Conservation (phyloP, 2,113 vertebrate genomes). For the Rissa tridactyla region DNA sequence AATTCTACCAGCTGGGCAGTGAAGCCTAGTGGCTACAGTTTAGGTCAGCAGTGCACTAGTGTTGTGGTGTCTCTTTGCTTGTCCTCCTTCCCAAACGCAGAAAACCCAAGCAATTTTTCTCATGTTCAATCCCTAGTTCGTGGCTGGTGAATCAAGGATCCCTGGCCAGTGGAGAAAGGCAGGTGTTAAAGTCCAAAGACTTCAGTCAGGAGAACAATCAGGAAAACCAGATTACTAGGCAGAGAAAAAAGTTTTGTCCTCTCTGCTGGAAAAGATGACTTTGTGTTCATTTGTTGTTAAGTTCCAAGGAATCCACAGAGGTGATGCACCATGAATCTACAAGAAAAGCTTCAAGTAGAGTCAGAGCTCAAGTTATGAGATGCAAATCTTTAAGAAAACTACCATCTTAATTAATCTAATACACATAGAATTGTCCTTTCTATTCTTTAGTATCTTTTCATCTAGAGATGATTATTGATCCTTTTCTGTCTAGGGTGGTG, state of each 20-base stretch:
- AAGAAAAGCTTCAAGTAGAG: background rate
- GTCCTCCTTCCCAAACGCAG: background rate
- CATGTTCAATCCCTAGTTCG: background rate
- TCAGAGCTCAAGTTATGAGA: background rate
- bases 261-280: background rate
- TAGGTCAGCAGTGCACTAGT: background rate
- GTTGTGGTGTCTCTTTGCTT: background rate
- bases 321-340: background rate
- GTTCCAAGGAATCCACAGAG: background rate
- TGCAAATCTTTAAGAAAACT: background rate
- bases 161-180: background rate
- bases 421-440: background rate
- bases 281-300: background rate
- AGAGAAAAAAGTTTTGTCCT: background rate
- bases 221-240: background rate
- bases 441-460: background rate
- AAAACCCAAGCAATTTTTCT: background rate
- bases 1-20: background rate
- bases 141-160: background rate
- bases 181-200: background rate
- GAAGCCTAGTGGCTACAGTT: background rate
- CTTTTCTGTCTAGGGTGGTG: background rate
- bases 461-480: background rate
- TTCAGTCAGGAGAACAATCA: background rate
- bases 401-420: background rate